Evolutionary conservation across 2,797 vertebrate genomes (phyloP).

Genomic region (Capromys pilorides): DNA sequence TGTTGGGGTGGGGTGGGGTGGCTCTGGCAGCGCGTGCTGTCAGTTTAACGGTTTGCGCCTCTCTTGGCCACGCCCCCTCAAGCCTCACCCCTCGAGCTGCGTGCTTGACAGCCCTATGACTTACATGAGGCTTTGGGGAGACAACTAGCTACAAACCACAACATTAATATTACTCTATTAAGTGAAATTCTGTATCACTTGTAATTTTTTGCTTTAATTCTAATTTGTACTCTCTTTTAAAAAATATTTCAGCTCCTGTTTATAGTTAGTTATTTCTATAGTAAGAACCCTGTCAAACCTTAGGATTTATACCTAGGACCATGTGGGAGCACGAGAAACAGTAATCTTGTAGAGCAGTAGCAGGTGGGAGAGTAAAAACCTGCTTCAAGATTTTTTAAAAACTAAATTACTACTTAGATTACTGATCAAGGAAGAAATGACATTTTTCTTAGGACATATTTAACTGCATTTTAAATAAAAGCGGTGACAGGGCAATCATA

Average conservation of each 20-base stretch:
- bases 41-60: no score
- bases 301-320: neutral
- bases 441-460: neutral
- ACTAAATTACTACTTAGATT: neutral
- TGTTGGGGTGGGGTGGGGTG: no score
- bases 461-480: slow-evolving; percentile 50
- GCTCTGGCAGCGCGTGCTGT: no score
- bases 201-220: neutral
- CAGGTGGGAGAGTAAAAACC: neutral
- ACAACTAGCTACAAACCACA: no score
- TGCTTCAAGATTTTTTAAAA: neutral
- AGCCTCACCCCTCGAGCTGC: no score
- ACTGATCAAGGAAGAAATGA: neutral
- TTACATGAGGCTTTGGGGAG: no score
- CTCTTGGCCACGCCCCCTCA: no score
- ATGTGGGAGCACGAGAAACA: neutral
- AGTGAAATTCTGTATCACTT: no score
- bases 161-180: no score
- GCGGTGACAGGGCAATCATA: neutral
- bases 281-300: neutral
- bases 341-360: neutral
- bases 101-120: no score
- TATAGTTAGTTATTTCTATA: slow-evolving; percentile 3
- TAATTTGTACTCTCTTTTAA: neutral
- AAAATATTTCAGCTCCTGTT: neutral